A percentile compares a stretch with the other conserved stretches of the same genome.
Conservation (phyloP, 1,140 invertebrate species). For the Neuroterus valhalla region DNA sequence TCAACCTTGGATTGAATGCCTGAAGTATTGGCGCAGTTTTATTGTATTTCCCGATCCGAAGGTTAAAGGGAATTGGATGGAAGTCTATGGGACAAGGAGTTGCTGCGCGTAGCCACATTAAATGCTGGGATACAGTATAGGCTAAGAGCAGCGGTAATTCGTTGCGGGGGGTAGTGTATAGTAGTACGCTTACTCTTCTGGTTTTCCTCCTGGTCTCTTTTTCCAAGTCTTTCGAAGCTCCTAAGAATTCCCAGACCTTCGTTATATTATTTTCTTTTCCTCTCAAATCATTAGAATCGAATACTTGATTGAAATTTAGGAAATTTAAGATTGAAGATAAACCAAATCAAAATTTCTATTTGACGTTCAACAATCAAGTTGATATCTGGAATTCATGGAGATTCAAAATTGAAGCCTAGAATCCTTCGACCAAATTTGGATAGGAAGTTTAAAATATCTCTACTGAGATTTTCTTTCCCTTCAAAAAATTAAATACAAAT, state of each 20-base stretch:
- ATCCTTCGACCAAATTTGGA: too few species aligned
- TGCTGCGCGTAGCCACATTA: constrained; percentile 62
- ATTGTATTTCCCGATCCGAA: constrained; percentile 64
- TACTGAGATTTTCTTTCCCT: too few species aligned
- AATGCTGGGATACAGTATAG: constrained; percentile 65
- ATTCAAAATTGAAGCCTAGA: too few species aligned
- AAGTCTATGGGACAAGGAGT: constrained; percentile 56
- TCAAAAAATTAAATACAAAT: too few species aligned
- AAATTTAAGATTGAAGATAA: too few species aligned
- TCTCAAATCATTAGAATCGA: constrained; percentile 3
- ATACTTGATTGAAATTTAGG: too few species aligned
- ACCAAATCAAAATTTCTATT: too few species aligned
- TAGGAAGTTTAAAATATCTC: too few species aligned
- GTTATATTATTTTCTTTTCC: not conserved
- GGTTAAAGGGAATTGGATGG: constrained; percentile 70
- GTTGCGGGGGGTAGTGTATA: constrained; percentile 62
- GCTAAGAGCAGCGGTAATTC: constrained; percentile 73
- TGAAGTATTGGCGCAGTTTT: constrained; percentile 47
- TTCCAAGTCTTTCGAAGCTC: constrained; percentile 39
- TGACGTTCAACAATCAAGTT: too few species aligned
- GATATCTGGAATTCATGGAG: too few species aligned
- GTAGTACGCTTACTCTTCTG: constrained; percentile 42
- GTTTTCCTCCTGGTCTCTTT: constrained; percentile 38
- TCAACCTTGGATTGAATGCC: constrained; percentile 23
- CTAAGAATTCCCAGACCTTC: not conserved